These are phyloP conservation scores for Tetrax tetrax DNA, from an alignment of 2,113 vertebrate species.

Conservation along the genomic window DNA sequence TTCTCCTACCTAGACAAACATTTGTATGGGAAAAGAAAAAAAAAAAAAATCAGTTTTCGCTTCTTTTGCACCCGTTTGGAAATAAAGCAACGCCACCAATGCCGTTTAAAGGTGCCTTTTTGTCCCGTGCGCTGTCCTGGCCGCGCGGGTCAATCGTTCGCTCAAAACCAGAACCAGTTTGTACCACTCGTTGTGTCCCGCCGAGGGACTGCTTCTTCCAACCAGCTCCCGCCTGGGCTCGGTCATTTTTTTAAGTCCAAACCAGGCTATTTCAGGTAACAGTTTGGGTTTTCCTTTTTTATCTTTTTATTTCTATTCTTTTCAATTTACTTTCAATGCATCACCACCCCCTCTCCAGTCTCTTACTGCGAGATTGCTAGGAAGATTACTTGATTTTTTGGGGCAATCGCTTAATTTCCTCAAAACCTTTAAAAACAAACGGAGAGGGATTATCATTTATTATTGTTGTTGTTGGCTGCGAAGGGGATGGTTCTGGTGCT, in stretches of 20 bases:
- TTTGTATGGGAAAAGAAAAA: background rate
- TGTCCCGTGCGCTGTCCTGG: background rate
- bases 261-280: background rate
- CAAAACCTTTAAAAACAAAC: background rate
- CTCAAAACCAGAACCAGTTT: background rate
- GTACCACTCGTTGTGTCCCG: background rate
- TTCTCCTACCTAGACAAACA: background rate
- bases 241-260: background rate
- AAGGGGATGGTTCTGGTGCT: background rate
- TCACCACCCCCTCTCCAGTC: background rate
- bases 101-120: background rate
- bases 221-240: background rate
- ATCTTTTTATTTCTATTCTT: background rate
- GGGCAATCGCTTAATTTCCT: background rate
- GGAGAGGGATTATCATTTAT: too few species aligned
- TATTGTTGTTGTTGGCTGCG: background rate
- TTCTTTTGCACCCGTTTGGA: background rate
- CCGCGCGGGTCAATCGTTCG: background rate
- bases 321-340: rapidly evolving
- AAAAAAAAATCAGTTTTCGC: background rate
- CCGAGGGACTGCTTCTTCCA: background rate
- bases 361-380: background rate
- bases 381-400: background rate
- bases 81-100: background rate
- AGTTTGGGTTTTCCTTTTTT: background rate